Percentiles rank a stretch among this genome's conserved stretches.
phyloP scores from a whole-genome alignment of 2,888 invertebrate species.

The Drosophila prostipennis region DNA sequence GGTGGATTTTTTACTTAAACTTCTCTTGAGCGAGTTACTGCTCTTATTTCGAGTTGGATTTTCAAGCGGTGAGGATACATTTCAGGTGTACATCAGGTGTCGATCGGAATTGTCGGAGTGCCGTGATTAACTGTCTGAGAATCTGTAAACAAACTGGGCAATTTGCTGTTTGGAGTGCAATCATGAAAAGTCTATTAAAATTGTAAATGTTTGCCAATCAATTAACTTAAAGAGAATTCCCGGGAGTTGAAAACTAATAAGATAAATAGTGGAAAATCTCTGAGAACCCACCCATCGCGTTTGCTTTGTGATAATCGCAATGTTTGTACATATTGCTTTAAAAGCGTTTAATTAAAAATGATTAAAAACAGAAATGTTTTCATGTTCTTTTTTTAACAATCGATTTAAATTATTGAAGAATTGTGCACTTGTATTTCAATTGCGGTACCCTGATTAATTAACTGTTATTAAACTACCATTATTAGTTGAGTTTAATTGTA shows the following conservation, averaged over 20 bases:
- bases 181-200: slow-evolving; percentile 23
- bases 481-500: no score
- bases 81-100: slow-evolving; percentile 15
- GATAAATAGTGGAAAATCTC: neutral
- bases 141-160: slow-evolving; percentile 23
- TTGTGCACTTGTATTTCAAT: no score
- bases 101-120: slow-evolving; percentile 10
- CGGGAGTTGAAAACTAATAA: neutral
- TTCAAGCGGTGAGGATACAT: slow-evolving; percentile 11
- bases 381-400: no score
- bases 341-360: neutral
- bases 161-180: slow-evolving; percentile 28
- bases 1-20: slow-evolving; percentile 15
- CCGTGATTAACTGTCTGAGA: slow-evolving; percentile 37
- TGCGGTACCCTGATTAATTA: no score
- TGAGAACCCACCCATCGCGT: neutral
- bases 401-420: no score
- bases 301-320: neutral
- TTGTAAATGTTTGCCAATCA: slow-evolving; percentile 22
- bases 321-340: neutral
- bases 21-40: neutral
- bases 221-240: slow-evolving; percentile 1
- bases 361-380: neutral
- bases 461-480: no score
- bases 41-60: slow-evolving; percentile 31